phyloP scores from a whole-genome alignment of 2,888 invertebrate genomes.

The Platycheirus albimanus region DNA sequence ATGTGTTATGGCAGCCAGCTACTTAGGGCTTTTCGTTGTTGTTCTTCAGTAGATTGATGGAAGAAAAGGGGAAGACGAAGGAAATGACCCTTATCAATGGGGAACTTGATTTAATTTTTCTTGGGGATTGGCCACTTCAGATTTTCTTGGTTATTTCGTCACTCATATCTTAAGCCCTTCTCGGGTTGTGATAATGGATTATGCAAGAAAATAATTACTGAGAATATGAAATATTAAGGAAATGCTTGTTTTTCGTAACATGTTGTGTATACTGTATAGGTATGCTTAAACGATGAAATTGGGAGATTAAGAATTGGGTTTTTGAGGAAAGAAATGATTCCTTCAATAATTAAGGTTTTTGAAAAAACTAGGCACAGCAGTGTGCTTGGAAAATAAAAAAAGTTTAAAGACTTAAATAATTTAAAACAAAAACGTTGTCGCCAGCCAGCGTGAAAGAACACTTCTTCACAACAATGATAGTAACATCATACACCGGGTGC shows the following conservation, averaged over 20 bases:
- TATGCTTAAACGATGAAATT: background rate
- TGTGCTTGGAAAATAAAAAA: too few relatives aligned
- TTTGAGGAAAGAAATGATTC: too few relatives aligned
- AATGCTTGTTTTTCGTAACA: background rate
- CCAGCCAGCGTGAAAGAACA: too few relatives aligned
- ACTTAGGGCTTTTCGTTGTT: constrained; percentile 41
- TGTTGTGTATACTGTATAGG: background rate
- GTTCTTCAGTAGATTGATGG: constrained; percentile 5
- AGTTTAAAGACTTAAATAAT: too few relatives aligned
- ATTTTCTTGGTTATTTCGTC: constrained; percentile 63
- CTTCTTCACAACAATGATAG: too few relatives aligned
- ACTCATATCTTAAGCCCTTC: constrained; percentile 62
- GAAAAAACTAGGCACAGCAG: too few relatives aligned
- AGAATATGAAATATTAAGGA: constrained; percentile 65
- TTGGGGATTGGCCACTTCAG: constrained; percentile 51
- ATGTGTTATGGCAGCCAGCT: constrained; percentile 45
- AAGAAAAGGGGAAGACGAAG: background rate
- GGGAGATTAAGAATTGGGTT: background rate
- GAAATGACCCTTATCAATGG: constrained; percentile 72
- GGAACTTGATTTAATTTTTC: constrained; percentile 59
- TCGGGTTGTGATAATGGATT: constrained; percentile 55
- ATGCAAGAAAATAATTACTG: constrained; percentile 69
- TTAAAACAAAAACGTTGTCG: too few relatives aligned
- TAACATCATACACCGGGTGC: too few relatives aligned
- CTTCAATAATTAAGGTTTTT: too few relatives aligned